A percentile compares a stretch with the other conserved stretches of the same genome.
phyloP scores from a whole-genome alignment of 2,797 vertebrate species.

The Pogoniulus pusillus region DNA sequence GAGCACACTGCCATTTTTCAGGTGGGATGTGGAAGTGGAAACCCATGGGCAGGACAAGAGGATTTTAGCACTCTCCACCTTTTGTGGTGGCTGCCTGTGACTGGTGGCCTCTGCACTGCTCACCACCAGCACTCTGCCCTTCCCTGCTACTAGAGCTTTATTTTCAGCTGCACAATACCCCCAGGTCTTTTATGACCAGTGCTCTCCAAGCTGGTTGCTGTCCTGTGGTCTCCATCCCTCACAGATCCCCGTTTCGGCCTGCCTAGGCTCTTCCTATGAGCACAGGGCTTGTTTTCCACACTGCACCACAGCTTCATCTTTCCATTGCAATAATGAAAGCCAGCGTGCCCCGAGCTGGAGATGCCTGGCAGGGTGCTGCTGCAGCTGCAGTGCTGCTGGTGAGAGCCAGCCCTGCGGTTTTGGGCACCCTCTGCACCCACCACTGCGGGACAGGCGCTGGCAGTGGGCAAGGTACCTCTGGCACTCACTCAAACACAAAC shows the following conservation, averaged over 20 bases:
- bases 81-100: background rate
- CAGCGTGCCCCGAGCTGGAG: background rate
- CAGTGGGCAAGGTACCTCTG: background rate
- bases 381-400: background rate
- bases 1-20: background rate
- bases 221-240: background rate
- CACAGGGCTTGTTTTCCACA: background rate
- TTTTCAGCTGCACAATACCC: background rate
- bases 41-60: fast-evolving
- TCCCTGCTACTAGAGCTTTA: background rate
- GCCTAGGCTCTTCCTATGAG: background rate
- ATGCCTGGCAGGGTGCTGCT: background rate
- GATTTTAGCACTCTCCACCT: background rate
- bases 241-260: background rate
- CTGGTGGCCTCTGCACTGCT: background rate
- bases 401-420: background rate
- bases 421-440: background rate
- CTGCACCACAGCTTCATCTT: background rate
- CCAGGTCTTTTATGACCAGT: background rate
- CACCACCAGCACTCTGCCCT: background rate
- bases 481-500: background rate
- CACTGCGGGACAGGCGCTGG: fast-evolving
- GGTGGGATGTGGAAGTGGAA: background rate
- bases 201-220: background rate
- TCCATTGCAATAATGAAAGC: background rate